Percentiles rank a stretch among this genome's conserved stretches.
phyloP scores from a whole-genome alignment of 2,113 vertebrate species.

The Chaetura pelagica region DNA sequence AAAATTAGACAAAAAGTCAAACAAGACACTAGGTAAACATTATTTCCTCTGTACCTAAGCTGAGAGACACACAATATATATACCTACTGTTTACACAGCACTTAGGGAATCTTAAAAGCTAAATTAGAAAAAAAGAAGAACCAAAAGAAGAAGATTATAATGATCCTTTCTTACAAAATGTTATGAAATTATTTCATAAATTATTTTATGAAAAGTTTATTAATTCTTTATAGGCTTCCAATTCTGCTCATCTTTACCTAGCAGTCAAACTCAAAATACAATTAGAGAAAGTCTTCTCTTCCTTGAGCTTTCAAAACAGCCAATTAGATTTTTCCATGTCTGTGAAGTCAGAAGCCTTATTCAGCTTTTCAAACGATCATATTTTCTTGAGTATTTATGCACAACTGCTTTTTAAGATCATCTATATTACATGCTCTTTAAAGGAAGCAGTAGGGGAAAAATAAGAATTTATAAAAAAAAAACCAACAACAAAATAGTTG shows the following conservation, averaged over 20 bases:
- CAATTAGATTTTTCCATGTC: not conserved
- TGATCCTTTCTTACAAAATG: not conserved
- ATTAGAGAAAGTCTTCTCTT: not conserved
- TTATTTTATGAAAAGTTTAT: not conserved
- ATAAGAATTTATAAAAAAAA: not conserved
- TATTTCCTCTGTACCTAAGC: not conserved
- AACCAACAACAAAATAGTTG: not conserved
- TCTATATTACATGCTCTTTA: not conserved
- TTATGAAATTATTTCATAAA: no score
- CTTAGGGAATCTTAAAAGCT: not conserved
- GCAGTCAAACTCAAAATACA: not conserved
- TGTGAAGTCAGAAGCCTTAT: not conserved
- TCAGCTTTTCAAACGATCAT: not conserved
- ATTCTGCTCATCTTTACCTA: not conserved
- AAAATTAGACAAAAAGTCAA: not conserved
- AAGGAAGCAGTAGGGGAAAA: not conserved
- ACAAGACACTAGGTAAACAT: not conserved
- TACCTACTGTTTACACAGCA: not conserved
- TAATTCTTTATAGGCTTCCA: not conserved
- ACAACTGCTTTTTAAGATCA: not conserved
- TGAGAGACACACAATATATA: not conserved
- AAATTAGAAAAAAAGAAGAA: not conserved
- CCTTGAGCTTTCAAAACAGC: not conserved
- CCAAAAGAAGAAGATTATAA: not conserved
- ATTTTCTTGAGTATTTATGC: not conserved